phyloP scores from a whole-genome alignment of 2,888 invertebrate genomes.

The Patella depressa region DNA sequence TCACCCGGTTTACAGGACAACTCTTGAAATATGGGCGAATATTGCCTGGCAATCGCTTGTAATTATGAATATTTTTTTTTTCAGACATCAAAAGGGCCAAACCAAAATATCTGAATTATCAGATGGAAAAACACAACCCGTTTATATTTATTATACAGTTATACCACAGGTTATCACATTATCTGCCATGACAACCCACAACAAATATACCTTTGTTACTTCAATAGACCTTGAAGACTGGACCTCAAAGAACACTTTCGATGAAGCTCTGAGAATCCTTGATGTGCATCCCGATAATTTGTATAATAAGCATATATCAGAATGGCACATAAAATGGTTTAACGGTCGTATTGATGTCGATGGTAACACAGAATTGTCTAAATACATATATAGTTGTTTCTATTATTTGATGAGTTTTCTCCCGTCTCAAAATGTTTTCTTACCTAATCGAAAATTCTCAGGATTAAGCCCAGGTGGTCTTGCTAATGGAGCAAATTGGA shows the following conservation, averaged over 20 bases:
- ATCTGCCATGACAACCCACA: neutral
- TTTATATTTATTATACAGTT: neutral
- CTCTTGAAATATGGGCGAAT: too few species aligned
- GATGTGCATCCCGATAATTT: constrained; percentile 24
- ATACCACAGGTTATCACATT: neutral
- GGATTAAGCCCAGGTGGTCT: constrained; percentile 37
- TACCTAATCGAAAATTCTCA: constrained; percentile 27
- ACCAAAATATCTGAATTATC: neutral
- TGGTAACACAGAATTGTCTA: constrained; percentile 41
- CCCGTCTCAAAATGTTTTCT: constrained; percentile 37
- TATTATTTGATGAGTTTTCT: constrained; percentile 51
- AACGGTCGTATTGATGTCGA: constrained; percentile 31
- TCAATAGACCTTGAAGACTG: constrained; percentile 24
- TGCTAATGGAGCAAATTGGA: constrained; percentile 27
- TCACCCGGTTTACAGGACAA: too few species aligned
- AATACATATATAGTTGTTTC: constrained; percentile 43
- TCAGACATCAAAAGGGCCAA: neutral
- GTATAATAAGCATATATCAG: neutral
- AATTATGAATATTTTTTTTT: neutral
- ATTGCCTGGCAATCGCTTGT: too few species aligned
- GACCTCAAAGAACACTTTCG: constrained; percentile 14
- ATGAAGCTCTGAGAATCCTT: neutral
- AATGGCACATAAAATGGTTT: neutral
- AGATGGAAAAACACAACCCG: neutral
- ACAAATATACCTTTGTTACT: constrained; percentile 22